Conservation (phyloP, 2,888 invertebrate species). For the Acheta domesticus region DNA sequence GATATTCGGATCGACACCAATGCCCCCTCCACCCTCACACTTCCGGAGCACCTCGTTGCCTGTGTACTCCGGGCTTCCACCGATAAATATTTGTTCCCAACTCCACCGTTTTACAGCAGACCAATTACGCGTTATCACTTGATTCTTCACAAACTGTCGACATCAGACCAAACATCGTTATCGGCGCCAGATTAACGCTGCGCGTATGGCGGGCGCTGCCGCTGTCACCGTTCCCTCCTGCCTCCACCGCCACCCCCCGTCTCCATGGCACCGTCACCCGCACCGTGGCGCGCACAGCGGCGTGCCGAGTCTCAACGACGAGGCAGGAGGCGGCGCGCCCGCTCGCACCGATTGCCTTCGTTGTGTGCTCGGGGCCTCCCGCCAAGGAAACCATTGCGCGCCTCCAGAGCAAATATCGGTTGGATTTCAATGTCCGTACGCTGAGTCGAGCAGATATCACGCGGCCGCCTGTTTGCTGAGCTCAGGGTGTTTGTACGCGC, state of each 20-base stretch:
- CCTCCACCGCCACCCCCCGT: no score
- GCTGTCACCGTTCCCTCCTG: not conserved
- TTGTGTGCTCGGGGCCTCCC: no score
- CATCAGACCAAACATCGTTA: constrained; percentile 18
- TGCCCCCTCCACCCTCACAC: no score
- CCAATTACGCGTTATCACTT: constrained; percentile 18
- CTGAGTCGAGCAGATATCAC: not conserved
- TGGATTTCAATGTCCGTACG: not conserved
- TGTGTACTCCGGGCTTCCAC: constrained; percentile 6
- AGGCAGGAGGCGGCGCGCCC: no score
- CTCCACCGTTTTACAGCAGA: constrained; percentile 18
- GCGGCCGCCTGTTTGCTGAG: not conserved
- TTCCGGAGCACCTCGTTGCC: not conserved
- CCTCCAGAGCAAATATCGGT: not conserved
- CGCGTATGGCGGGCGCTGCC: not conserved
- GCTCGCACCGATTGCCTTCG: no score
- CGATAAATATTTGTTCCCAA: constrained; percentile 9
- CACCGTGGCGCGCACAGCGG: no score
- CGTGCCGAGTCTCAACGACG: no score
- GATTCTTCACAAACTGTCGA: constrained; percentile 10
- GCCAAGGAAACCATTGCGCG: no score
- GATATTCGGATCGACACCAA: no score
- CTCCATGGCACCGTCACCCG: no score
- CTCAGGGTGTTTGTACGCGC: not conserved
- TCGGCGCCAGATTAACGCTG: constrained; percentile 6